Conservation (phyloP, 2,797 vertebrate species). For the Tadarida brasiliensis region DNA sequence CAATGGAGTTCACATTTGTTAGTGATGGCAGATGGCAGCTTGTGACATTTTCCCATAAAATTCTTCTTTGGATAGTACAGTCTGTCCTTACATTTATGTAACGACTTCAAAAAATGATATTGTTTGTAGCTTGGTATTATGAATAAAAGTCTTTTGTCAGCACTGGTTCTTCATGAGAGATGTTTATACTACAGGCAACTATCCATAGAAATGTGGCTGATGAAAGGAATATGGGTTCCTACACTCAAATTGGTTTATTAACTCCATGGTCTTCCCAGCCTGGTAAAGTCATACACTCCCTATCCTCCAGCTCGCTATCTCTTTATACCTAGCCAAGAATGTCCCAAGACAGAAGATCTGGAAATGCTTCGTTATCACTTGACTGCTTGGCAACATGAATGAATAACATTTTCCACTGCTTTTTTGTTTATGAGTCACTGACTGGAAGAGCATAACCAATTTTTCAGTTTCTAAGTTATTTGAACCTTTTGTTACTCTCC, state of each 20-base stretch:
- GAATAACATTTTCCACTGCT: conserved; percentile 37
- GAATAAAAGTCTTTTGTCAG: background rate
- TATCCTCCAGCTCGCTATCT: background rate
- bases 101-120: background rate
- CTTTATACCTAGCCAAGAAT: background rate
- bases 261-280: background rate
- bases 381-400: background rate
- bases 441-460: background rate
- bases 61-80: background rate
- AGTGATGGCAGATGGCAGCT: background rate
- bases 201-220: background rate
- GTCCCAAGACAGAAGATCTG: conserved; percentile 27
- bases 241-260: background rate
- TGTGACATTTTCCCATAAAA: conserved; percentile 25
- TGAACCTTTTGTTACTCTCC: conserved; percentile 50
- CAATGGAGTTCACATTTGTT: background rate
- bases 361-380: background rate
- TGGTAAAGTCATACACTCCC: background rate
- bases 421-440: conserved; percentile 58
- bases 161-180: background rate
- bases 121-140: background rate
- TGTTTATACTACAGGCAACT: background rate
- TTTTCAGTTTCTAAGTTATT: conserved; percentile 53
- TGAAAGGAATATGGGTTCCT: background rate
- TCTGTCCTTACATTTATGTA: background rate